Conservation (phyloP, 2,113 vertebrate species). For the Symphodus melops region DNA sequence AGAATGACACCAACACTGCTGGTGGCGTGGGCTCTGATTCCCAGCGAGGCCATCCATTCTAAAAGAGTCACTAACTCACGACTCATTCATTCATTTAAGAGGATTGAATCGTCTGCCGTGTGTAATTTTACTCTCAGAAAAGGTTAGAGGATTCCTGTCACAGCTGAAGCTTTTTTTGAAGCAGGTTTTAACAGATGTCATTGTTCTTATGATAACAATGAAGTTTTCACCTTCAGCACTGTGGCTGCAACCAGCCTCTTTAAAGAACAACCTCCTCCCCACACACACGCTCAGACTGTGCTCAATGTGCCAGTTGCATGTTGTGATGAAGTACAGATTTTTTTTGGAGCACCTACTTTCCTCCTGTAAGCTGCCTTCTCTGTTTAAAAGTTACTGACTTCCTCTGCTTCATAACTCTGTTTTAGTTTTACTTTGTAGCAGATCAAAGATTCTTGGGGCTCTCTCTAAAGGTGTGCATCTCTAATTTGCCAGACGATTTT, state of each 20-base stretch:
- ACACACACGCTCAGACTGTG: constrained; percentile 45
- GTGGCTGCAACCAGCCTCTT: constrained; percentile 17
- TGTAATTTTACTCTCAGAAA: constrained; percentile 9
- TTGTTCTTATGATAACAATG: constrained; percentile 43
- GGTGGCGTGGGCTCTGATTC: constrained; percentile 58
- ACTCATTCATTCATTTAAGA: constrained; percentile 36
- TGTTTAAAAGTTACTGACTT: constrained; percentile 12
- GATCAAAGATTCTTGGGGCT: too few species aligned
- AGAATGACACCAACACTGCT: constrained; percentile 49
- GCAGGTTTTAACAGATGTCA: neutral
- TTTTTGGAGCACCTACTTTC: constrained; percentile 64
- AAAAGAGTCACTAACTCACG: constrained; percentile 40
- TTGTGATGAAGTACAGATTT: constrained; percentile 57
- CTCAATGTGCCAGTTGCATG: constrained; percentile 59
- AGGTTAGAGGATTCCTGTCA: neutral
- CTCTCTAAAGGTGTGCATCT: too few species aligned
- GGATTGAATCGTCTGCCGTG: constrained; percentile 2
- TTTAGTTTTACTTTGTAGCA: too few species aligned
- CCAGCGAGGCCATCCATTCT: constrained; percentile 53
- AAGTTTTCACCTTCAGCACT: constrained; percentile 24
- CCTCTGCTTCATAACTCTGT: neutral
- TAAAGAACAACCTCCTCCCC: constrained; percentile 36
- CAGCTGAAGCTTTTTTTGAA: too few species aligned
- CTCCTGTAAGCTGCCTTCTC: constrained; percentile 25
- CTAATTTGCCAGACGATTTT: too few species aligned